phyloP scores from a whole-genome alignment of 2,888 invertebrate genomes.

The Oxycera nigricornis region DNA sequence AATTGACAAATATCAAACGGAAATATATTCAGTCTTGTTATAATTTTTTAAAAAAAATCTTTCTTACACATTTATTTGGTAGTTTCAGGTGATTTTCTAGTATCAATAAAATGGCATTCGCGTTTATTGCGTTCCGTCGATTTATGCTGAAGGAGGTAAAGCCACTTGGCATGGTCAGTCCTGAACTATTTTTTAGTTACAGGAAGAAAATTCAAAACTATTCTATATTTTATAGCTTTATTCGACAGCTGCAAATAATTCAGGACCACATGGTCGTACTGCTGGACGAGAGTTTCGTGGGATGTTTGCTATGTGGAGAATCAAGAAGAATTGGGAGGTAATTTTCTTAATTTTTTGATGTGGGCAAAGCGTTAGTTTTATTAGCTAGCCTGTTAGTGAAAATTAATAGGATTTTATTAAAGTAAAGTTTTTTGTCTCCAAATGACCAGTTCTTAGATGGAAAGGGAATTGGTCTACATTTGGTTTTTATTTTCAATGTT shows the following conservation, averaged over 20 bases:
- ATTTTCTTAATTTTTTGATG: neutral
- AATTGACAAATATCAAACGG: no score
- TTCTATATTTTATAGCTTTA: slow-evolving; percentile 9
- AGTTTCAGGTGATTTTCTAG: no score
- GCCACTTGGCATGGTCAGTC: neutral
- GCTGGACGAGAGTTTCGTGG: neutral
- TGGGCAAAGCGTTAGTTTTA: neutral
- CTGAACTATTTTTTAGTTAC: neutral
- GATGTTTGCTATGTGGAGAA: slow-evolving; percentile 6
- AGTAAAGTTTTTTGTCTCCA: no score
- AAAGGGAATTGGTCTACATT: no score
- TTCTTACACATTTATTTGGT: no score
- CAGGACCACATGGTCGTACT: neutral
- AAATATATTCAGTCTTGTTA: no score
- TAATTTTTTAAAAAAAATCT: no score
- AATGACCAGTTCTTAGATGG: no score
- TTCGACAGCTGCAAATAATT: neutral
- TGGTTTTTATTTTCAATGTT: no score
- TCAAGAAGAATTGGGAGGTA: slow-evolving; percentile 34
- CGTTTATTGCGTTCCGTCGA: neutral
- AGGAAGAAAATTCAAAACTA: neutral
- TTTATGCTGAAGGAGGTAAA: neutral
- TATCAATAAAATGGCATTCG: slow-evolving; percentile 12
- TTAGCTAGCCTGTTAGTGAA: no score
- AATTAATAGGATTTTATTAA: no score